These are phyloP conservation scores for Philereme transversata DNA, from an alignment of 2,888 invertebrate genomes.

Conservation along the genomic window DNA sequence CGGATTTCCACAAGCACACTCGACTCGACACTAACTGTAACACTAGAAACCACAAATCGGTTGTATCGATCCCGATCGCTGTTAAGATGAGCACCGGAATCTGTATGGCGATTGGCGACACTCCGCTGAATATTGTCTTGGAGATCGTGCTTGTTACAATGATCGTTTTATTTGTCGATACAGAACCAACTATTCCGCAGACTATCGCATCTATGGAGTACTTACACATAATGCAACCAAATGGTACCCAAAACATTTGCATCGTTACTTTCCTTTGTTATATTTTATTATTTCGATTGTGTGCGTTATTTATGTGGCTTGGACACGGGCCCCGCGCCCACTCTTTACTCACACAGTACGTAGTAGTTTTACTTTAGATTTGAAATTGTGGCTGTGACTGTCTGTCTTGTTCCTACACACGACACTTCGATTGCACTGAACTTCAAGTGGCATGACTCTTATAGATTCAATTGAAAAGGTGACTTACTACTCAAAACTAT, in stretches of 20 bases:
- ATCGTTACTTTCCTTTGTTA: slow-evolving; percentile 60
- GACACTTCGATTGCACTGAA: slow-evolving; percentile 43
- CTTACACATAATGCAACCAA: slow-evolving; percentile 82
- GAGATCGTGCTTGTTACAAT: slow-evolving; percentile 72
- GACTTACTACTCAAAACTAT: slow-evolving; percentile 90
- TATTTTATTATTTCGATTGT: slow-evolving; percentile 46
- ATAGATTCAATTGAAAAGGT: slow-evolving; percentile 77
- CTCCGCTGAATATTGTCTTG: slow-evolving; percentile 38
- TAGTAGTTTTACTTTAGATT: slow-evolving; percentile 49
- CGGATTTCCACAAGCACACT: slow-evolving; percentile 24
- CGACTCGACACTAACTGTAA: background rate
- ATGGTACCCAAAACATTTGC: slow-evolving; percentile 78
- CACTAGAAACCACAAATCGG: background rate
- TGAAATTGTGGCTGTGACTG: slow-evolving; percentile 81
- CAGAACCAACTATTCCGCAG: slow-evolving; percentile 82
- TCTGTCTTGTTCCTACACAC: slow-evolving; percentile 54
- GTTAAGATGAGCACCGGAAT: slow-evolving; percentile 2
- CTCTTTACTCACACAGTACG: slow-evolving; percentile 52
- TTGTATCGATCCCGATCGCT: background rate
- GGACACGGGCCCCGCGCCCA: slow-evolving; percentile 50
- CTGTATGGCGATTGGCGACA: slow-evolving; percentile 32
- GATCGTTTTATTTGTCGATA: slow-evolving; percentile 80
- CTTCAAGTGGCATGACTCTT: slow-evolving; percentile 63
- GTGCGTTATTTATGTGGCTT: slow-evolving; percentile 46
- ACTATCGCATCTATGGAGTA: slow-evolving; percentile 81